phyloP scores from a whole-genome alignment of 2,888 invertebrate species.

The Flexamia atlantica region DNA sequence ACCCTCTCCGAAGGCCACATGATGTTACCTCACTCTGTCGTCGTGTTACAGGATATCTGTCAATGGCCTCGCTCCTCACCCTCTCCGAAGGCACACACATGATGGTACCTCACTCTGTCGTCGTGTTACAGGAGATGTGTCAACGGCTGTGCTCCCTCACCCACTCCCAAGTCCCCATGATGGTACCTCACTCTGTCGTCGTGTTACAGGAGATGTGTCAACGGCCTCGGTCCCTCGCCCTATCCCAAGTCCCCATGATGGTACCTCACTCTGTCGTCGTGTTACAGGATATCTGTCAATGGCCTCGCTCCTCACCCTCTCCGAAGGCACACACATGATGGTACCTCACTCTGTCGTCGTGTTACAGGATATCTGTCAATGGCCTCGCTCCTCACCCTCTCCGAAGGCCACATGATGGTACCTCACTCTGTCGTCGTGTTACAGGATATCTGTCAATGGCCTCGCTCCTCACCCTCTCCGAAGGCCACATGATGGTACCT shows the following conservation, averaged over 20 bases:
- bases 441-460: conserved; percentile 79
- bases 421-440: conserved; percentile 75
- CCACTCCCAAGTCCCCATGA: conserved; percentile 75
- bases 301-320: conserved; percentile 78
- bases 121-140: too few species aligned
- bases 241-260: conserved; percentile 75
- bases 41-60: not conserved
- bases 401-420: too few species aligned
- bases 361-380: not conserved
- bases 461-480: too few species aligned
- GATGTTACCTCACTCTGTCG: conserved; percentile 74
- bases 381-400: too few species aligned
- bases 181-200: conserved; percentile 80
- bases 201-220: not conserved
- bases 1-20: conserved; percentile 76
- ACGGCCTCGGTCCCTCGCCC: not conserved
- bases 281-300: not conserved
- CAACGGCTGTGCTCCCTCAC: conserved; percentile 79
- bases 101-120: too few species aligned
- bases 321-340: conserved; percentile 70
- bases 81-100: too few species aligned
- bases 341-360: conserved; percentile 74
- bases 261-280: conserved; percentile 80
- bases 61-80: not conserved
- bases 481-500: too few species aligned